Evolutionary conservation across 2,888 invertebrate genomes (phyloP).

Genomic region (Plagodis pulveraria): DNA sequence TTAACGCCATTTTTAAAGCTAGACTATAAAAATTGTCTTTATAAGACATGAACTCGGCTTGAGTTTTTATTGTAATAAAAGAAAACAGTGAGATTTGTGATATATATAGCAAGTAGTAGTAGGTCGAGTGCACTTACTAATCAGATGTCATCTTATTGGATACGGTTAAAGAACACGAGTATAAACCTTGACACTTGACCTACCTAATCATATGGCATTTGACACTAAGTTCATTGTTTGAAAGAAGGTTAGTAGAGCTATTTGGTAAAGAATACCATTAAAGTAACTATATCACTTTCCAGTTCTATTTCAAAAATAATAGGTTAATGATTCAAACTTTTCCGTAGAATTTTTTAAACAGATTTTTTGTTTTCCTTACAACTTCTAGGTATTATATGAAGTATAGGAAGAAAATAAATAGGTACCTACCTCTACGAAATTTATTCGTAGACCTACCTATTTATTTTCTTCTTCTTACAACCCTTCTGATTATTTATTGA

Average conservation of each 20-base stretch:
- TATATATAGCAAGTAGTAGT: constrained; percentile 56
- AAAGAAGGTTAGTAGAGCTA: constrained; percentile 39
- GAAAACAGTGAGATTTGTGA: constrained; percentile 31
- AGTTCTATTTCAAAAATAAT: background rate
- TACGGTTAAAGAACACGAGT: constrained; percentile 40
- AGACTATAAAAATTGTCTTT: constrained; percentile 47
- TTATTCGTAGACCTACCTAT: too few relatives aligned
- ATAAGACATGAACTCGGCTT: constrained; percentile 63
- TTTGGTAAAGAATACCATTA: background rate
- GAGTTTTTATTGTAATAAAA: constrained; percentile 42
- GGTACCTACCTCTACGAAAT: too few relatives aligned
- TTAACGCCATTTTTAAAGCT: constrained; percentile 64
- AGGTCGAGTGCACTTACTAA: constrained; percentile 67
- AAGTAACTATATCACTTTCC: background rate
- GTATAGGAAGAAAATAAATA: too few relatives aligned
- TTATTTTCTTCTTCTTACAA: too few relatives aligned
- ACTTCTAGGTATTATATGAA: too few relatives aligned
- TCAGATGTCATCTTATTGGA: constrained; percentile 51
- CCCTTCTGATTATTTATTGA: too few relatives aligned
- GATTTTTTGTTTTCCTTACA: too few relatives aligned
- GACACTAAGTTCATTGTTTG: constrained; percentile 44
- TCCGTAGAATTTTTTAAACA: too few relatives aligned
- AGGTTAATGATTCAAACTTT: too few relatives aligned
- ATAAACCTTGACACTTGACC: constrained; percentile 80
- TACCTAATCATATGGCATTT: constrained; percentile 68